Base-by-base conservation (phyloP, 2,797 vertebrate species). In the Carapus acus region DNA sequence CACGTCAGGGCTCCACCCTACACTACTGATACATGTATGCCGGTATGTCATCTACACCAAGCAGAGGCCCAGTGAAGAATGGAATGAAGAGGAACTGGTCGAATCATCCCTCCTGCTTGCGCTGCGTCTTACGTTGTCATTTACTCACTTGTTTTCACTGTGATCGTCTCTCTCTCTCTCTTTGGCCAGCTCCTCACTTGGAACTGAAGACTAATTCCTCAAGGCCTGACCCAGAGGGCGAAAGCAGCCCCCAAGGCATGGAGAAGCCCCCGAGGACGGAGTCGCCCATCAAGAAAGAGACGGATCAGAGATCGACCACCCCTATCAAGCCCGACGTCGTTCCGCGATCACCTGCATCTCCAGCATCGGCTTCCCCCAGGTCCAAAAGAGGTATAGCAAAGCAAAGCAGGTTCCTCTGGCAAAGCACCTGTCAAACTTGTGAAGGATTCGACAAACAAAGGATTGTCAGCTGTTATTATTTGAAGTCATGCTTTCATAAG, bases 311-410 rank as follows among this genome's bases (percentile, higher is more conserved):
- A 41, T 36, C 68, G 27, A 49, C 40, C 1, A 73, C 80, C 8
- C 82, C 76, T 9, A 67, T 72, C 0, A 86, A 83, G 73, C 40
- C 81, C 8, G 84, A 88, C 11, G 2, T 58, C 37, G 61, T 77
- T 50, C 21, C 73, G 14, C 69, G 65, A 49, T 82, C 82, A 2
- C 84, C 76, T 2, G 60, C 44, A 3, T 82, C 85, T 9, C 80
- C 84, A 1, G 69, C 64, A 11, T 81, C 84, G n/a, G 81, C 80
- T 11, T 40, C 38, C 2, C 54, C 64, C 6, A 77, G 67, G 42
- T 69, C 70, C 3, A 88, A 85, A 73, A 83, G 73, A 83, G 84
- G 84, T 88, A 84, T n/a, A n/a, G n/a, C n/a, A n/a, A n/a, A n/a
- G n/a, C n/a, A n/a, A n/a, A 54, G 31, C 1, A 14, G 2, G 24